phyloP scores from a whole-genome alignment of 1,140 invertebrate genomes.

The Metaphire vulgaris region DNA sequence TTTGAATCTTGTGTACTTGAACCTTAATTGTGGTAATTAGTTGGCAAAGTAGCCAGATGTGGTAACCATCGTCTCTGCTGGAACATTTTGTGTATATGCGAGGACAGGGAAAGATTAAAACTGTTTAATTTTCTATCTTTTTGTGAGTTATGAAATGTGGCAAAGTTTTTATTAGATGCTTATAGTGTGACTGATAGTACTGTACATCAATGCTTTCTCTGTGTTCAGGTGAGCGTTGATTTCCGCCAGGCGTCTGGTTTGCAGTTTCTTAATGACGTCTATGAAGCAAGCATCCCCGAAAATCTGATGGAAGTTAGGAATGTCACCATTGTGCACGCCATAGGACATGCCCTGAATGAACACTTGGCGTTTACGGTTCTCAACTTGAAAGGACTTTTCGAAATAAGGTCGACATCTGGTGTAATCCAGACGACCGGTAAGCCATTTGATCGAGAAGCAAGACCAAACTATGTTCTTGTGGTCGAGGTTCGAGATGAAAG shows the following conservation, averaged over 20 bases:
- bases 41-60: too few species aligned
- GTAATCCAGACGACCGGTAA: slow-evolving; percentile 41
- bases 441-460: slow-evolving; percentile 56
- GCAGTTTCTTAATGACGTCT: slow-evolving; percentile 71
- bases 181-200: too few species aligned
- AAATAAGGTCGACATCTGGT: slow-evolving; percentile 43
- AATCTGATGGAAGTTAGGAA: slow-evolving; percentile 74
- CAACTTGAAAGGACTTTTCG: slow-evolving; percentile 42
- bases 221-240: slow-evolving; percentile 59
- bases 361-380: slow-evolving; percentile 78
- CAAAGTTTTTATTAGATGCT: too few species aligned
- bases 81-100: too few species aligned
- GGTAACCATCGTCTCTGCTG: too few species aligned
- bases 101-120: too few species aligned
- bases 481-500: slow-evolving; percentile 34
- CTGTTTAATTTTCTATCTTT: too few species aligned
- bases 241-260: slow-evolving; percentile 67
- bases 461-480: slow-evolving; percentile 40
- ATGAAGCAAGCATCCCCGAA: slow-evolving; percentile 72
- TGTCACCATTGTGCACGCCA: slow-evolving; percentile 74
- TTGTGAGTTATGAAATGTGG: too few species aligned
- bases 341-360: slow-evolving; percentile 77
- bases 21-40: too few species aligned
- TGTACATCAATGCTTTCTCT: too few species aligned
- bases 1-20: too few species aligned